Percentiles rank a stretch among this genome's conserved stretches.
Evolutionary conservation across 2,888 invertebrate species (phyloP).

Genomic region (Boloria selene): DNA sequence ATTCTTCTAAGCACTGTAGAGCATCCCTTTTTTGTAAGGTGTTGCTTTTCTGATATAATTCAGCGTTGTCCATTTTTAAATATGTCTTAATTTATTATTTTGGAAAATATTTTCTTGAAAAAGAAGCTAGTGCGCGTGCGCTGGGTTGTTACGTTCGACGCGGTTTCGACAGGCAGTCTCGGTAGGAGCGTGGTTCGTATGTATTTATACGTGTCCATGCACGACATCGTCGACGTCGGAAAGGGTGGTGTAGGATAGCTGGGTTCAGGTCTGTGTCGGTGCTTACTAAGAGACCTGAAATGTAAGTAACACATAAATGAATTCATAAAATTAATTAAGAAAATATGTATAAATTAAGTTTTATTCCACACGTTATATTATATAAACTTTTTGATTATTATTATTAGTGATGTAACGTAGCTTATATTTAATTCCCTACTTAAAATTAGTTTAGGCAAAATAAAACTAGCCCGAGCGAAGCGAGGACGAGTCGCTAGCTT

Average conservation of each 20-base stretch:
- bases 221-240: conserved; percentile 47
- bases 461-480: too few species aligned
- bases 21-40: conserved; percentile 84
- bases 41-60: conserved; percentile 86
- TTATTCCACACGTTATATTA: too few species aligned
- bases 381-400: too few species aligned
- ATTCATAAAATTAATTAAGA: neutral
- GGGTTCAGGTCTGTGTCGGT: conserved; percentile 23
- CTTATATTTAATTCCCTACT: too few species aligned
- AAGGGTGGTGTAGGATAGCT: conserved; percentile 30
- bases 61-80: conserved; percentile 81
- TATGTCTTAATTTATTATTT: conserved; percentile 40
- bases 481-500: too few species aligned
- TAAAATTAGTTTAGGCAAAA: too few species aligned
- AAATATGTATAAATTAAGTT: too few species aligned
- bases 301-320: conserved; percentile 35
- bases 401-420: too few species aligned
- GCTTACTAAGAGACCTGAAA: conserved; percentile 31
- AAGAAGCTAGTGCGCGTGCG: conserved; percentile 56
- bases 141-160: conserved; percentile 58
- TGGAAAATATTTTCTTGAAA: conserved; percentile 27
- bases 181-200: conserved; percentile 55
- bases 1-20: conserved; percentile 84
- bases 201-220: conserved; percentile 70
- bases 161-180: conserved; percentile 66